Conservation (phyloP, 2,888 invertebrate species). For the Onthophagus sagittarius region DNA sequence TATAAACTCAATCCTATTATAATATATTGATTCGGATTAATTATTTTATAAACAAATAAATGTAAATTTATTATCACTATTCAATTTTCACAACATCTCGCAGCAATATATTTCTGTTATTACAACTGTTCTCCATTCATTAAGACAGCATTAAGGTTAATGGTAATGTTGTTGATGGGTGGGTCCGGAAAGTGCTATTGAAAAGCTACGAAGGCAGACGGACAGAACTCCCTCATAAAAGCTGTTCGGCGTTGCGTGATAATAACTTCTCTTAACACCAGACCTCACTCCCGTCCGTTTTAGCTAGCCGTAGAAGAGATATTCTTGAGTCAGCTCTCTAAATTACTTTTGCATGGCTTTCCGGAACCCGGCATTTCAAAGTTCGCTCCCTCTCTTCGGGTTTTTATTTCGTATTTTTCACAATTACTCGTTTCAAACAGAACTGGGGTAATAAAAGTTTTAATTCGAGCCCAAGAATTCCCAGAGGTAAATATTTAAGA, state of each 20-base stretch:
- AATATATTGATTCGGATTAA: too few relatives aligned
- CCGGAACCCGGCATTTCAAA: neutral
- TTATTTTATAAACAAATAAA: too few relatives aligned
- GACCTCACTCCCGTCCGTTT: neutral
- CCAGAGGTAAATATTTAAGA: neutral
- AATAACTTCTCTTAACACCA: neutral
- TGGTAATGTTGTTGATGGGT: neutral
- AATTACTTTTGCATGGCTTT: neutral
- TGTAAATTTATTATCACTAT: too few relatives aligned
- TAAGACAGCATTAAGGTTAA: neutral
- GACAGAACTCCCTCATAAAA: neutral
- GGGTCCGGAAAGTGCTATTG: neutral
- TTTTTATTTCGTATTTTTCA: neutral
- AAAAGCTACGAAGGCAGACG: neutral
- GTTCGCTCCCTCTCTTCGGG: neutral
- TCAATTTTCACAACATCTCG: too few relatives aligned
- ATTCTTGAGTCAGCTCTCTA: neutral
- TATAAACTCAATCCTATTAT: too few relatives aligned
- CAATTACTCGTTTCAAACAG: neutral
- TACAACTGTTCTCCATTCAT: neutral
- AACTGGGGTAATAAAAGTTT: neutral
- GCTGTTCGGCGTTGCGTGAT: neutral
- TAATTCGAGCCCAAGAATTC: neutral
- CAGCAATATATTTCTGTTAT: neutral
- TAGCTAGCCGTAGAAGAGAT: neutral